These are phyloP conservation scores for Ptychoptera albimana DNA, from an alignment of 2,888 invertebrate genomes.

Conservation along the genomic window DNA sequence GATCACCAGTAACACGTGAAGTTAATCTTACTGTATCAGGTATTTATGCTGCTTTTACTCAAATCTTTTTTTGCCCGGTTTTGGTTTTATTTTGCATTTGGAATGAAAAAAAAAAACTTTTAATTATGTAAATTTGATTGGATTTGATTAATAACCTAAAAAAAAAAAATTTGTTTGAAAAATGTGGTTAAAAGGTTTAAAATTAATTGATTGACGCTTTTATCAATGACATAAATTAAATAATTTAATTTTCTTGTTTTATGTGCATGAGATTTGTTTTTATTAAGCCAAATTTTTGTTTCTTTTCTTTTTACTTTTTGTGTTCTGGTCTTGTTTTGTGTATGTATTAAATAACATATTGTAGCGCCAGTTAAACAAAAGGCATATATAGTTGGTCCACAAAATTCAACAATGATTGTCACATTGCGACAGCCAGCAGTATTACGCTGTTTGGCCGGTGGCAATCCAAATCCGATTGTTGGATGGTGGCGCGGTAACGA, in stretches of 20 bases:
- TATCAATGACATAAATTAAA: too few species aligned
- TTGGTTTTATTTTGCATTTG: constrained; percentile 2
- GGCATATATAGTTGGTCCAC: constrained; percentile 51
- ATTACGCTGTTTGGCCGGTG: constrained; percentile 67
- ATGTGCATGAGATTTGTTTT: too few species aligned
- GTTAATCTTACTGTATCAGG: constrained; percentile 57
- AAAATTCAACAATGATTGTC: constrained; percentile 46
- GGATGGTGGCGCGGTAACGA: constrained; percentile 71
- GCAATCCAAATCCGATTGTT: constrained; percentile 61
- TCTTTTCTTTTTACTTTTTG: background rate
- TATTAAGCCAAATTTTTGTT: too few species aligned
- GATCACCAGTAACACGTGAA: constrained; percentile 48
- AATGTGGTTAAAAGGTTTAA: too few species aligned
- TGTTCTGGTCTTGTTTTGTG: constrained; percentile 8
- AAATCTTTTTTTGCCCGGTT: constrained; percentile 1
- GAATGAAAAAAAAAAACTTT: too few species aligned
- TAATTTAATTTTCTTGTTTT: too few species aligned
- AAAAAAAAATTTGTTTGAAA: too few species aligned
- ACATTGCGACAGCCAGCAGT: constrained; percentile 51
- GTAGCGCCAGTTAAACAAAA: constrained; percentile 41
- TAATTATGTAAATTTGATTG: too few species aligned
- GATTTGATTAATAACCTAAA: too few species aligned
- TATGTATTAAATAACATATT: constrained; percentile 4
- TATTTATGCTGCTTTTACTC: constrained; percentile 28
- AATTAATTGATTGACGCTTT: too few species aligned